Conservation (phyloP, 2,113 vertebrate species). For the Todiramphus chloris region DNA sequence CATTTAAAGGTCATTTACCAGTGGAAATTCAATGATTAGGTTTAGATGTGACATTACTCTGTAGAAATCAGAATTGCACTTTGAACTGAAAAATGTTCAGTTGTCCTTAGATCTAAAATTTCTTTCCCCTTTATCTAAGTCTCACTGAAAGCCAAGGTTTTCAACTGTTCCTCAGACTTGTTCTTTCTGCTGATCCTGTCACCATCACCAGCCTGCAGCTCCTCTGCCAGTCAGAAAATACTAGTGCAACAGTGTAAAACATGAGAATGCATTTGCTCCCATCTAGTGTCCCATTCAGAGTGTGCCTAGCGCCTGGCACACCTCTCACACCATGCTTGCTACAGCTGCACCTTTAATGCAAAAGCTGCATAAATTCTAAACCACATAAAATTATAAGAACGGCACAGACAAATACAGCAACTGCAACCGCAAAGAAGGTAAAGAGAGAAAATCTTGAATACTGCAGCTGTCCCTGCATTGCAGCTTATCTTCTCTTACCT, state of each 20-base stretch:
- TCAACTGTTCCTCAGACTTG: background rate
- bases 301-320: background rate
- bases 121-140: background rate
- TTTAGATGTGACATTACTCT: background rate
- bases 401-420: background rate
- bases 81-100: background rate
- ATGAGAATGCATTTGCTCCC: accelerated
- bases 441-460: background rate
- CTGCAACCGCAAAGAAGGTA: background rate
- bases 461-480: background rate
- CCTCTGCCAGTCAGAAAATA: background rate
- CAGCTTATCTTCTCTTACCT: conserved; percentile 52
- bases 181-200: background rate
- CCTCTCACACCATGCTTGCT: background rate
- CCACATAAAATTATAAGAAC: background rate
- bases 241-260: background rate
- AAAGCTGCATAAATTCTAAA: background rate
- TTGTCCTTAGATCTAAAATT: background rate
- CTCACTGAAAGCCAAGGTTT: background rate
- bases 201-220: background rate
- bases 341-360: background rate
- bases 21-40: background rate
- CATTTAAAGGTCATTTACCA: background rate
- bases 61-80: background rate
- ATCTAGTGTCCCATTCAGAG: background rate